Evolutionary conservation across 2,888 invertebrate species (phyloP).

Genomic region (Oligia fasciuncula): DNA sequence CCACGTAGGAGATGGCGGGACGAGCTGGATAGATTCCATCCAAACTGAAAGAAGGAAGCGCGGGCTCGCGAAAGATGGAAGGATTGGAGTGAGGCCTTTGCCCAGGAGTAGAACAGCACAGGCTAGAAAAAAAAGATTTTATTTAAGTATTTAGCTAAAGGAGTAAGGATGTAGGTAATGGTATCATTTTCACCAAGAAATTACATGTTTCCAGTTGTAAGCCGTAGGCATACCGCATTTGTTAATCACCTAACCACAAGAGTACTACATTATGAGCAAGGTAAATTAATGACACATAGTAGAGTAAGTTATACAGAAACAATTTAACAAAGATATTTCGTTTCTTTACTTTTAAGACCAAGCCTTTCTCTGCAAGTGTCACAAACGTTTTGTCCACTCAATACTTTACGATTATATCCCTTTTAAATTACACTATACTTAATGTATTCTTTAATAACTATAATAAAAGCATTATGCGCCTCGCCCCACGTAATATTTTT

Average conservation of each 20-base stretch:
- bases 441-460: conserved; percentile 64
- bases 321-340: neutral
- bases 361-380: neutral
- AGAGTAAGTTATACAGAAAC: neutral
- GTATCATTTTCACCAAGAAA: neutral
- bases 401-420: conserved; percentile 30
- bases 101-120: no score
- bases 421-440: conserved; percentile 51
- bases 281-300: neutral
- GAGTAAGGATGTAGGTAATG: neutral
- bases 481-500: conserved; percentile 66
- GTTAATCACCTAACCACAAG: neutral
- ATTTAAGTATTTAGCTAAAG: conserved; percentile 23
- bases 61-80: no score
- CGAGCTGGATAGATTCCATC: no score
- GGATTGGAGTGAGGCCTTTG: no score
- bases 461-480: conserved; percentile 59
- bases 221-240: neutral
- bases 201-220: no score
- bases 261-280: neutral
- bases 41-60: no score
- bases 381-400: conserved; percentile 26
- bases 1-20: no score
- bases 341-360: neutral
- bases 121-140: neutral